Conservation (phyloP, 2,113 vertebrate genomes). For the Oncorhynchus keta region DNA sequence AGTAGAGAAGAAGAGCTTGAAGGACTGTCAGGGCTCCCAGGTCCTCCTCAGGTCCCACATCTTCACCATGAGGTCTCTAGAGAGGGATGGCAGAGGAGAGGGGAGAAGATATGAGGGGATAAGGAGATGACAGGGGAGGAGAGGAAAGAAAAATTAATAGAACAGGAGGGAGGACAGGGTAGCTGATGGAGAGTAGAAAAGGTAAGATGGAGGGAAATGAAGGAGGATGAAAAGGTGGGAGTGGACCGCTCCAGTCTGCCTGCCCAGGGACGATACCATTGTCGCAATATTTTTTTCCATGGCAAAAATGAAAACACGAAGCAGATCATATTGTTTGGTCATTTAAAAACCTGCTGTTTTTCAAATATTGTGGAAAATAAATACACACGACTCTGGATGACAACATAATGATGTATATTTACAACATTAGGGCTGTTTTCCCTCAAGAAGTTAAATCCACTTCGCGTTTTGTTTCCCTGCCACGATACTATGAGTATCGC, state of each 20-base stretch:
- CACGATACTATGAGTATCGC: no score
- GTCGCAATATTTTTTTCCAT: no score
- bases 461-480: no score
- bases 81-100: not conserved
- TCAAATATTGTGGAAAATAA: no score
- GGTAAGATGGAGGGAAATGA: not conserved
- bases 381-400: no score
- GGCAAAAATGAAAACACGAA: no score
- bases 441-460: no score
- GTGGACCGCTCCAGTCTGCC: not conserved
- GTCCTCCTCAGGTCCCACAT: conserved; percentile 88
- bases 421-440: no score
- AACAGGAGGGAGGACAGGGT: not conserved
- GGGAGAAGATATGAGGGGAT: not conserved
- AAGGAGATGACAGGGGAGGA: not conserved
- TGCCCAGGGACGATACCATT: not conserved
- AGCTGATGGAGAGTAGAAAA: not conserved
- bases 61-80: conserved; percentile 88
- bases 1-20: conserved; percentile 85
- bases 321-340: no score
- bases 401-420: no score
- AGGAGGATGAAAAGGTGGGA: not conserved
- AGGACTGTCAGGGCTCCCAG: conserved; percentile 77
- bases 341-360: no score
- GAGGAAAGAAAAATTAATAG: not conserved